Evolutionary conservation across 2,797 vertebrate species (phyloP).

Genomic region (Intellagama lesueurii): DNA sequence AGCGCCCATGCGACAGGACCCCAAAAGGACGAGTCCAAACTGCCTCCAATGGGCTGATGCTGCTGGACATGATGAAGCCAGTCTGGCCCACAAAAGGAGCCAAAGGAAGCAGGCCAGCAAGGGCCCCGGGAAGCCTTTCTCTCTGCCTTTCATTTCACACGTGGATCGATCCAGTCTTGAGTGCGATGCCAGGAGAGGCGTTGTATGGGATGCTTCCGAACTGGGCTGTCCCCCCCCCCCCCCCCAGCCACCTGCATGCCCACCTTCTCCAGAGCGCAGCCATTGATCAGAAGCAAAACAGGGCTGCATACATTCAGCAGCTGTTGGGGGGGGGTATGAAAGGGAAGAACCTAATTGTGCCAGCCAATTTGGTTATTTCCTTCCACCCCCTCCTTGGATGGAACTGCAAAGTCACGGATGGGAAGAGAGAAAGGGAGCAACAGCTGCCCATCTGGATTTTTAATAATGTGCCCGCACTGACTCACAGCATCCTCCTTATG

Average conservation of each 20-base stretch:
- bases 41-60: too few species aligned
- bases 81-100: not conserved
- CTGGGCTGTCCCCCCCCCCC: not conserved
- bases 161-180: not conserved
- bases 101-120: not conserved
- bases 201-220: not conserved
- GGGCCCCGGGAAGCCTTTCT: too few species aligned
- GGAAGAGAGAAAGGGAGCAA: too few species aligned
- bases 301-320: not conserved
- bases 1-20: too few species aligned
- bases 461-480: not conserved
- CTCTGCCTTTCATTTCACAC: too few species aligned
- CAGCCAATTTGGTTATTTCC: not conserved
- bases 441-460: not conserved
- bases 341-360: not conserved
- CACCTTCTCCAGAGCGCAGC: slow-evolving; percentile 4
- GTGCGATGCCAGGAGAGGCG: too few species aligned
- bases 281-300: not conserved
- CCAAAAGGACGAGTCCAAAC: too few species aligned
- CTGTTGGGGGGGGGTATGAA: too few species aligned
- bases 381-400: not conserved
- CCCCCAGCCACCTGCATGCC: not conserved
- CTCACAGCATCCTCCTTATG: not conserved
- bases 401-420: not conserved
- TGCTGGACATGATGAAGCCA: not conserved